Conservation (phyloP, 1,140 invertebrate genomes). For the Leucophenga varia region DNA sequence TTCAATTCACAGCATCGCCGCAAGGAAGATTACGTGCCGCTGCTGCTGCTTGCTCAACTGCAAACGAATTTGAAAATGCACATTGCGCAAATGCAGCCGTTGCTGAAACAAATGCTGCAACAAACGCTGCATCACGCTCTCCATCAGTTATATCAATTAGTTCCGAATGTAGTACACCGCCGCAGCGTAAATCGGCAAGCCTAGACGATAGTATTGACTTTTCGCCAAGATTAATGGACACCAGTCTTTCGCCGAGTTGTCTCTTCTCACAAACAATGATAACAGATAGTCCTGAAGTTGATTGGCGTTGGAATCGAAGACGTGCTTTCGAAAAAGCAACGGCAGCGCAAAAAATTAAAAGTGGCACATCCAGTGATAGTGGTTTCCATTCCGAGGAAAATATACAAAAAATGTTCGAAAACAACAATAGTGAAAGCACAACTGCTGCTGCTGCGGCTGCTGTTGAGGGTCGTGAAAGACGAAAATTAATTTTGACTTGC, state of each 20-base stretch:
- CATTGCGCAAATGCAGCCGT: slow-evolving; percentile 10
- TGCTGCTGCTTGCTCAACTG: too few relatives aligned
- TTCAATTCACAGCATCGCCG: slow-evolving; percentile 34
- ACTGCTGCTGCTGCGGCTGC: slow-evolving; percentile 17
- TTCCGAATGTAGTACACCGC: slow-evolving; percentile 37
- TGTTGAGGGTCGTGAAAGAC: slow-evolving; percentile 12
- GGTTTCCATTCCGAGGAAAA: slow-evolving; percentile 38
- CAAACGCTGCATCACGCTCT: slow-evolving; percentile 6
- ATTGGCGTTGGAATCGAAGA: slow-evolving; percentile 41
- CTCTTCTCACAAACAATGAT: slow-evolving; percentile 43
- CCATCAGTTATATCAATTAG: slow-evolving; percentile 4
- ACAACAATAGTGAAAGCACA: slow-evolving; percentile 20
- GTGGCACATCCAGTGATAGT: slow-evolving; percentile 33
- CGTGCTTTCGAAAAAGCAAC: slow-evolving; percentile 6
- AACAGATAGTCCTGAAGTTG: slow-evolving; percentile 44
- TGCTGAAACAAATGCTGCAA: neutral
- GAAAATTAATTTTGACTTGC: slow-evolving; percentile 2
- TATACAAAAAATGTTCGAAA: neutral
- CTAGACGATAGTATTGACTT: slow-evolving; percentile 47
- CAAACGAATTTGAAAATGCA: slow-evolving; percentile 11
- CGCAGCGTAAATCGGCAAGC: slow-evolving; percentile 29
- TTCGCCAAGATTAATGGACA: slow-evolving; percentile 30
- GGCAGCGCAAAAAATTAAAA: slow-evolving; percentile 18
- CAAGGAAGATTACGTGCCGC: slow-evolving; percentile 29
- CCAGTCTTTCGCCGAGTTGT: slow-evolving; percentile 35